Evolutionary conservation across 2,888 invertebrate genomes (phyloP), one percentile per base, ranked within the genome.

Genomic region (Cryptocephalus primarius): DNA sequence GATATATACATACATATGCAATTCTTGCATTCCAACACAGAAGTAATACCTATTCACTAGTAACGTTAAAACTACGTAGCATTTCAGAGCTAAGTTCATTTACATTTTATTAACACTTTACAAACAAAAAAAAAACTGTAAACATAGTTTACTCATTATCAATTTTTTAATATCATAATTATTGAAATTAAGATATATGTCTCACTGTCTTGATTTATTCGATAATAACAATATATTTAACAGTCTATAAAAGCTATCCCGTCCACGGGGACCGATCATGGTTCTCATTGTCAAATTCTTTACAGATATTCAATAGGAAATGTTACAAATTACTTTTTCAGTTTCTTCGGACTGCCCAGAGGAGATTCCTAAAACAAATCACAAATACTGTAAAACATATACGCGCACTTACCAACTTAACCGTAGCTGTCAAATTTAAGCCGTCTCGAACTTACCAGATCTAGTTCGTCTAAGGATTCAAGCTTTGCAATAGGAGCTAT

Each of bases 381-480:
- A 22, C 22, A 22, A 22, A 22, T 22, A 22, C 22, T 22, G 6
- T 22, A 22, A 4, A 4, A 4, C 22, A 22, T 22, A 22, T 22
- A n/a, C n/a, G n/a, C n/a, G n/a, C n/a, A n/a, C n/a, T n/a, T 6
- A 22, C 22, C 6, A 22, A 22, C 2, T 22, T 22, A 22, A 22
- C 22, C 22, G 22, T 22, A 22, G 22, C 22, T 22, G 6, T 22
- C 6, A 2, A 22, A 22, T 22, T 22, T 22, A 22, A 22, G 22
- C 22, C 6, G 22, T 22, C 22, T 4, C 3, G 6, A 22, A 47
- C 60, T 63, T 62, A 69, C 78, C 66, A 78, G 73, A 63, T 77
- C 77, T 55, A 78, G 68, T 68, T 80, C 80, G 61, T 80, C 81
- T 58, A 80, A 66, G 39, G 80, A 80, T 64, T 81, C 81, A 58